Percentiles rank a stretch among this genome's conserved stretches.
Evolutionary conservation across 2,888 invertebrate genomes (phyloP).

Genomic region (Zele albiditarsus): DNA sequence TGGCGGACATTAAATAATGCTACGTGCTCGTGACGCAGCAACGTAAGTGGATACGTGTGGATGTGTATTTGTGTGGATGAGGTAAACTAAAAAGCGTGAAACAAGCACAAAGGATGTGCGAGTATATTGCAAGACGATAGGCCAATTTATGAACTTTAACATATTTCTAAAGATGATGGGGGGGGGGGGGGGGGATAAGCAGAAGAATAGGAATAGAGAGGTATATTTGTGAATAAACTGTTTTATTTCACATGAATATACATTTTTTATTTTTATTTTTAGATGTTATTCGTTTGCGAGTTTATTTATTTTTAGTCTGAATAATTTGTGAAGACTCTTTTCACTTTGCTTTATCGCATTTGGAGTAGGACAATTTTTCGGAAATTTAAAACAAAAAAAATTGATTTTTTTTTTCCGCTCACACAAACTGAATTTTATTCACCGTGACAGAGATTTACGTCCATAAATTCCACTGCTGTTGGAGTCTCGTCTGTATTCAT

Average conservation of each 20-base stretch:
- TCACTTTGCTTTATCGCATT: too few relatives aligned
- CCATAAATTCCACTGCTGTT: slow-evolving; percentile 1
- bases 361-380: too few relatives aligned
- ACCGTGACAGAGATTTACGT: slow-evolving; percentile 22
- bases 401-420: slow-evolving; percentile 5
- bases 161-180: too few relatives aligned
- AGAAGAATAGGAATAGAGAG: too few relatives aligned
- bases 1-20: slow-evolving; percentile 26
- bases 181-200: too few relatives aligned
- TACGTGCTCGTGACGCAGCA: slow-evolving; percentile 15
- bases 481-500: slow-evolving; percentile 12
- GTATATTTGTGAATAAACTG: too few relatives aligned
- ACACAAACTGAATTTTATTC: background rate
- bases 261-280: too few relatives aligned
- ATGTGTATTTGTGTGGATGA: background rate
- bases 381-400: too few relatives aligned
- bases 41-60: slow-evolving; percentile 17
- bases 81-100: background rate
- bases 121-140: slow-evolving; percentile 16
- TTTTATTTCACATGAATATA: too few relatives aligned
- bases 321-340: too few relatives aligned
- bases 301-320: too few relatives aligned
- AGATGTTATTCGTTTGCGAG: too few relatives aligned
- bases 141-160: background rate
- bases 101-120: background rate